These are phyloP conservation scores for Sternotherus odoratus DNA, from an alignment of 2,797 vertebrate species.

Conservation along the genomic window DNA sequence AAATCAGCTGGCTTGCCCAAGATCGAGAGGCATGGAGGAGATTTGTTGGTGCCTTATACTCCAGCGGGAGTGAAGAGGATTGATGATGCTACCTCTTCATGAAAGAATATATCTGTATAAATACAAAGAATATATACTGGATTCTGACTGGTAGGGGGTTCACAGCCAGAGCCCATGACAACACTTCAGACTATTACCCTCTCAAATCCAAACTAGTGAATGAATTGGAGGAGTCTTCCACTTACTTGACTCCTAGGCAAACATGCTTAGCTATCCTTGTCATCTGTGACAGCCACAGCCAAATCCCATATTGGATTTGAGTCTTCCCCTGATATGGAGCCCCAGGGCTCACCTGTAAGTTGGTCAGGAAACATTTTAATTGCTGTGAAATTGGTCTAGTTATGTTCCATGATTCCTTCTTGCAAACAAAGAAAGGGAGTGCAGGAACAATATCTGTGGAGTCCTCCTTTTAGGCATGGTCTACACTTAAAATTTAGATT, in stretches of 20 bases:
- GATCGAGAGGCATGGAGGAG: too few species aligned
- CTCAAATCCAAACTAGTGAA: conserved; percentile 15
- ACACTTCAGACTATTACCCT: conserved; percentile 1
- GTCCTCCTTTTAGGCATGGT: background rate
- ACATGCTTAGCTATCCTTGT: conserved; percentile 5
- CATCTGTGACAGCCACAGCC: conserved; percentile 4
- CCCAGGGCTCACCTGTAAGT: background rate
- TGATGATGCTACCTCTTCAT: background rate
- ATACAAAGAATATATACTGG: background rate
- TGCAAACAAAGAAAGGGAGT: background rate
- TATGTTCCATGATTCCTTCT: background rate
- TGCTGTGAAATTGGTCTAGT: background rate
- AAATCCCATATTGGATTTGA: background rate
- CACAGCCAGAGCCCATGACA: background rate
- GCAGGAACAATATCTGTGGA: background rate
- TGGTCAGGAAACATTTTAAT: background rate
- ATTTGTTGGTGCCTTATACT: too few species aligned
- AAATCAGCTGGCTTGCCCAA: too few species aligned
- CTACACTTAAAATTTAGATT: background rate
- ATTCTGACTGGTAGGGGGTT: background rate
- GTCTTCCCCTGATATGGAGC: background rate
- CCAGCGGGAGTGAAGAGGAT: too few species aligned
- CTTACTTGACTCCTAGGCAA: background rate
- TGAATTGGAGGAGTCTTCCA: background rate
- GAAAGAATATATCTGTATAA: background rate